phyloP scores from a whole-genome alignment of 2,113 vertebrate species.

The Cyanoramphus novaezelandiae region DNA sequence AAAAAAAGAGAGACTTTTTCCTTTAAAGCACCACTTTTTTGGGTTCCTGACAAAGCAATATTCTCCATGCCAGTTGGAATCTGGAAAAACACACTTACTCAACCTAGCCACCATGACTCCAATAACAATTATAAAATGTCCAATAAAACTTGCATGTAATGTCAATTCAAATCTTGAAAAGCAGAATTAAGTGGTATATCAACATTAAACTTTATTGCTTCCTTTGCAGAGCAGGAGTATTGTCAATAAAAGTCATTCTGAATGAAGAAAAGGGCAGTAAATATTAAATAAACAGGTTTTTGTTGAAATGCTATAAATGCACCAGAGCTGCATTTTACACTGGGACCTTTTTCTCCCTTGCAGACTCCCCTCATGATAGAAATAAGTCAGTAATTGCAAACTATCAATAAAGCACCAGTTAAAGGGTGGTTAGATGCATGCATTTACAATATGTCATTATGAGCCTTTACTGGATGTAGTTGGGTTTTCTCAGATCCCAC shows the following conservation, averaged over 20 bases:
- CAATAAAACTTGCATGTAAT: constrained; percentile 73
- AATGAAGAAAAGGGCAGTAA: constrained; percentile 71
- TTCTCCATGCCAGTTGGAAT: constrained; percentile 51
- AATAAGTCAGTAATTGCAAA: constrained; percentile 58
- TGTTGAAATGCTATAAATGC: constrained; percentile 64
- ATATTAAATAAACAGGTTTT: constrained; percentile 69
- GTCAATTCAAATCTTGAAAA: constrained; percentile 77
- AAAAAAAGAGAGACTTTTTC: background rate
- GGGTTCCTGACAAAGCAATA: constrained; percentile 53
- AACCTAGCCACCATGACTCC: constrained; percentile 74
- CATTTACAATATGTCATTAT: constrained; percentile 35
- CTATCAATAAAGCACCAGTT: constrained; percentile 71
- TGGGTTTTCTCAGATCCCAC: background rate
- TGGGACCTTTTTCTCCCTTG: constrained; percentile 15
- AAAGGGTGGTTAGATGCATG: constrained; percentile 40
- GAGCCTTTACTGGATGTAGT: background rate
- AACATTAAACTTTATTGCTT: constrained; percentile 77
- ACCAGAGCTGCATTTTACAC: constrained; percentile 53
- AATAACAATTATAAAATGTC: constrained; percentile 79
- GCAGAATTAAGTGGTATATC: constrained; percentile 76
- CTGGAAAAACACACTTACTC: constrained; percentile 61
- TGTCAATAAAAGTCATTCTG: constrained; percentile 74
- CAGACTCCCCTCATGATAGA: constrained; percentile 44
- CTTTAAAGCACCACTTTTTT: background rate
- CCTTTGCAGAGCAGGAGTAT: constrained; percentile 70